Conservation (phyloP, 2,113 vertebrate genomes). For the Bubo bubo region DNA sequence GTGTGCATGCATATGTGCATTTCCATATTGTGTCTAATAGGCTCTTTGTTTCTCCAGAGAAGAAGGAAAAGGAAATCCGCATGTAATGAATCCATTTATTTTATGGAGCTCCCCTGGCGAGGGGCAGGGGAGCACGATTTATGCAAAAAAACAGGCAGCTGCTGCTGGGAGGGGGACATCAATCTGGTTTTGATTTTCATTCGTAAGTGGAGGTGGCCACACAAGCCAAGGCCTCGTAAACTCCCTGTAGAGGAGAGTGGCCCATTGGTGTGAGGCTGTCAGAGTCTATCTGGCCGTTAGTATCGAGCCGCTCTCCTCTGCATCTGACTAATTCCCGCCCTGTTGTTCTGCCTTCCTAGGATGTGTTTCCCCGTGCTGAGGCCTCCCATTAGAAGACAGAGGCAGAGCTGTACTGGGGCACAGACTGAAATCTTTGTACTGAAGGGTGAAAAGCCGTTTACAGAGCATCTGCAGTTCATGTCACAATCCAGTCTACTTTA, state of each 20-base stretch:
- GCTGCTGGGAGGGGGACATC: constrained; percentile 54
- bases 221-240: constrained; percentile 64
- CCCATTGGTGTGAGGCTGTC: constrained; percentile 67
- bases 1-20: constrained; percentile 50
- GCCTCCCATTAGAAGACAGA: constrained; percentile 29
- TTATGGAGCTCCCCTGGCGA: constrained; percentile 72
- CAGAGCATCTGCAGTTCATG: not conserved
- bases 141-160: constrained; percentile 62
- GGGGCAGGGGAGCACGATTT: constrained; percentile 58
- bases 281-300: constrained; percentile 60
- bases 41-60: constrained; percentile 73
- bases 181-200: constrained; percentile 74
- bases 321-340: not conserved
- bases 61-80: constrained; percentile 74
- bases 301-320: not conserved
- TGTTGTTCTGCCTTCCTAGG: not conserved
- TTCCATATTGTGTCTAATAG: constrained; percentile 70
- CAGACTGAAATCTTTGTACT: not conserved
- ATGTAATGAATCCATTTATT: constrained; percentile 77
- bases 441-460: constrained; percentile 5
- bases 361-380: not conserved
- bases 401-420: not conserved
- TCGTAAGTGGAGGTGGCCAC: constrained; percentile 67
- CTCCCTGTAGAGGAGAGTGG: constrained; percentile 61
- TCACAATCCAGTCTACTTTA: not conserved